A percentile compares a stretch with the other conserved stretches of the same genome.
Conservation (phyloP, 92 coral and sea anemone species). For the Palythoa heliodiscus region DNA sequence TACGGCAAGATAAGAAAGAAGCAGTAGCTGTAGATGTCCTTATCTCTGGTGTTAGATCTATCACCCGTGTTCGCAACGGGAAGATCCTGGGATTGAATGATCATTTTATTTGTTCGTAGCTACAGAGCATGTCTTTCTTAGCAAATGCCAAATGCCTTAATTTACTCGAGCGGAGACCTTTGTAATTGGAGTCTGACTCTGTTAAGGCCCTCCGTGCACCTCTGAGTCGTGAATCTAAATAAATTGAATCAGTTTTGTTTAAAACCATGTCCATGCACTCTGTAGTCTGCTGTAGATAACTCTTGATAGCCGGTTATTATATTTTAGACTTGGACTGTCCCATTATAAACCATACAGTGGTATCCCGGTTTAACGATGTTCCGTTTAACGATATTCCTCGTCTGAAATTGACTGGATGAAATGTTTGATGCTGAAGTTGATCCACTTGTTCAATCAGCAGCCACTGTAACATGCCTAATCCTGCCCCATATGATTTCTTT, state of each 20-base stretch:
- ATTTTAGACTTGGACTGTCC: background rate
- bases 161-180: background rate
- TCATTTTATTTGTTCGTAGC: no score
- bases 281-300: background rate
- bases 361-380: no score
- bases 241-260: background rate
- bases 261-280: background rate
- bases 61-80: no score
- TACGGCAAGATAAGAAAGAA: no score
- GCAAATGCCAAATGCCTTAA: no score
- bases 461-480: constrained; percentile 13
- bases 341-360: background rate
- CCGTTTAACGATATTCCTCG: no score
- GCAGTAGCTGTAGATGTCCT: no score
- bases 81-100: no score
- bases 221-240: background rate
- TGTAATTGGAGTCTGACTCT: background rate
- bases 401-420: constrained; percentile 9
- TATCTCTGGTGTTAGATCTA: no score
- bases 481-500: constrained; percentile 28
- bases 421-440: constrained; percentile 18
- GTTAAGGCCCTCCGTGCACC: background rate
- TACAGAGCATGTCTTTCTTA: no score
- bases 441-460: constrained; percentile 51
- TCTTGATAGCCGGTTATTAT: background rate